Base-by-base conservation (phyloP, 2,888 invertebrate species). In the Serripes groenlandicus region DNA sequence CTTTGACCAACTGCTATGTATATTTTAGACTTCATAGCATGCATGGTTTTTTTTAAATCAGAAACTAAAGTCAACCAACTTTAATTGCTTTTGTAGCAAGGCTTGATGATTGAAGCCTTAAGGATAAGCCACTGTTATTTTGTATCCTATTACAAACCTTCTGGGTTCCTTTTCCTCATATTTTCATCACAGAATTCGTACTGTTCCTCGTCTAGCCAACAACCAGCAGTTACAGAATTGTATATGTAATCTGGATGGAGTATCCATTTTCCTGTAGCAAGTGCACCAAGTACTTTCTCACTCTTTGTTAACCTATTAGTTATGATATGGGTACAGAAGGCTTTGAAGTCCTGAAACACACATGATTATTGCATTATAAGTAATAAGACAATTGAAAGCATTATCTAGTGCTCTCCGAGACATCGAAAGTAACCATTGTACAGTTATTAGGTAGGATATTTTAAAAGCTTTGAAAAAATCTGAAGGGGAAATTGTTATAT, bases 201-300 rank as follows among this genome's bases (percentile, higher is more conserved):
- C 35, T 85, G 75, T 62, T 89, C 91, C 62, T 92, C 92, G 11
- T 87, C 76, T 60, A 92, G 81, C 92, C 92, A 93, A 3, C 42
- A 58, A 15, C 88, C 88, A 9, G 85, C 84, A 28, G 66, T 35
- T 32, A 58, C 69, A n/a, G 92, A 90, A n/a, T 89, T 88, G 21
- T 52, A 75, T 26, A 93, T 77, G 68, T 90, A 93, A 7, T 89
- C 80, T 23, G 91, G 89, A 26, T 88, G 88, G 18, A 93, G 79
- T n/a, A 92, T 83, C 93, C 93, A 93, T 72, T 89, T 91, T 78
- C 93, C 93, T 76, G 87, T 89, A 1, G 91, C 91, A 85, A 90
- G 88, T 26, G 89, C 92, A 23, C 91, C 92, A 1, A 93, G 90
- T 75, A 91, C 92, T 75, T 93, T 93, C 77, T 93, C 93, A 85